Evolutionary conservation across 2,797 vertebrate species (phyloP).

Genomic region (Argyrosomus regius): DNA sequence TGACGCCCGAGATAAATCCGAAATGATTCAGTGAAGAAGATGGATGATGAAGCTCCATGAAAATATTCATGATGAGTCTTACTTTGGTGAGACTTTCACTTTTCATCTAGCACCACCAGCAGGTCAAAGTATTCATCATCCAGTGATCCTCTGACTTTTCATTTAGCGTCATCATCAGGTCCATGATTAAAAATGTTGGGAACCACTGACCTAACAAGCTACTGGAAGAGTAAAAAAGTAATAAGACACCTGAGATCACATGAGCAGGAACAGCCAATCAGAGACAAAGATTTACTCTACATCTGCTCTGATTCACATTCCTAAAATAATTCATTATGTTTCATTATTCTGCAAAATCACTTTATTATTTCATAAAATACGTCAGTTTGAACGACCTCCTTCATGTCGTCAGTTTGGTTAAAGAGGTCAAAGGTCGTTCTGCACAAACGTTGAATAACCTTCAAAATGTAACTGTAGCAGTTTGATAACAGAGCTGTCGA

Average conservation of each 20-base stretch:
- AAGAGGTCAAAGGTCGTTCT: not conserved
- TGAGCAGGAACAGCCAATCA: constrained; percentile 2
- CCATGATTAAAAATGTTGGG: not conserved
- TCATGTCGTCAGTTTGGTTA: not conserved
- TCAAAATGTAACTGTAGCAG: not conserved
- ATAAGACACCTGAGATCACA: not conserved
- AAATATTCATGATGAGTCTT: too few species aligned
- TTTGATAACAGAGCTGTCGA: not conserved
- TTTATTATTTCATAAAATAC: not conserved
- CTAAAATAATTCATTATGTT: too few species aligned
- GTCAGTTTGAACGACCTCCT: not conserved
- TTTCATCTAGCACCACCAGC: too few species aligned
- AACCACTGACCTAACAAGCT: not conserved
- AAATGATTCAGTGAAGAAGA: not conserved
- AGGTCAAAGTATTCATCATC: too few species aligned
- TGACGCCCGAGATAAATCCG: not conserved
- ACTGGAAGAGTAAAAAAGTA: not conserved
- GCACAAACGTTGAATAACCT: not conserved
- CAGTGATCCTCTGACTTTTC: too few species aligned
- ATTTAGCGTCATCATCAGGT: too few species aligned
- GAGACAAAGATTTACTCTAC: not conserved
- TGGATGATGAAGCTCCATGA: too few species aligned
- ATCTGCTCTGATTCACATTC: not conserved
- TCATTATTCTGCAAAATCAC: not conserved
- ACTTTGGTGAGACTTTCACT: too few species aligned